Conservation (phyloP, 2,797 vertebrate species). For the Lepidocolaptes lacrymiger region DNA sequence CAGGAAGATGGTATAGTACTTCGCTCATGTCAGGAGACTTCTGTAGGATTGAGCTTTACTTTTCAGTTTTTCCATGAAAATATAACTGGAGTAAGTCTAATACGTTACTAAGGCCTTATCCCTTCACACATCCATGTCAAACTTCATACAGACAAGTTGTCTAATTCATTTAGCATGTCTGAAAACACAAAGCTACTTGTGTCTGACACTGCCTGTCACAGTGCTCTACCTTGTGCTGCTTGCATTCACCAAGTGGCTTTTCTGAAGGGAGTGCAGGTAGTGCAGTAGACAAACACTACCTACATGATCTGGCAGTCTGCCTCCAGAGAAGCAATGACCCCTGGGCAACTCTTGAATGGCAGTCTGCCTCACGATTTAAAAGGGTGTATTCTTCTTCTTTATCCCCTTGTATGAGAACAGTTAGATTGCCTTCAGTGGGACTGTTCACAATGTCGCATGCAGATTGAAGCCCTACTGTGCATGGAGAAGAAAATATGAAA, state of each 20-base stretch:
- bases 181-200: background rate
- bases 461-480: background rate
- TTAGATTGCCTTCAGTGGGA: background rate
- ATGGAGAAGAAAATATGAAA: background rate
- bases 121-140: background rate
- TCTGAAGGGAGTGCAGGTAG: background rate
- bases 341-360: background rate
- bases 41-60: background rate
- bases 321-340: background rate
- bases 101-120: background rate
- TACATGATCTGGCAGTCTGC: background rate
- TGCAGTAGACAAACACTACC: background rate
- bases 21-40: background rate
- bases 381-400: background rate
- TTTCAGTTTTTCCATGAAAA: background rate
- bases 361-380: background rate
- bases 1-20: background rate
- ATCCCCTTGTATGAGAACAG: background rate
- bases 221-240: background rate
- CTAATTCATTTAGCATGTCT: background rate
- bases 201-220: background rate
- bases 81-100: background rate
- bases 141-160: background rate
- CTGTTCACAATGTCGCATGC: background rate
- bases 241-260: too few species aligned